Evolutionary conservation across 2,888 invertebrate species (phyloP).

Genomic region (Chloroclystis v-ata): DNA sequence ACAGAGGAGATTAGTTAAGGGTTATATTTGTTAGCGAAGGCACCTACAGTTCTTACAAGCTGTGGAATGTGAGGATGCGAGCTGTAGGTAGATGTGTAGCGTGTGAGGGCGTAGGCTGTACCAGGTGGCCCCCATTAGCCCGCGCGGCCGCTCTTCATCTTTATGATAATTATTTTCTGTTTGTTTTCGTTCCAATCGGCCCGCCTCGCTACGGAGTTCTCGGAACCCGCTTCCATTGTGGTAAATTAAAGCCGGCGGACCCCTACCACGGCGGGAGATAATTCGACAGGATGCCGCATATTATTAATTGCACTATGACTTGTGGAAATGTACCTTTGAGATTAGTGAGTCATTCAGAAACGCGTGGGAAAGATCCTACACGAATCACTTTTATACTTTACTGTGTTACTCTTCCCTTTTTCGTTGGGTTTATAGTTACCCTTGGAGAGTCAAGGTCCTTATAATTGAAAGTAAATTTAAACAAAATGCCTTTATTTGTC

Average conservation of each 20-base stretch:
- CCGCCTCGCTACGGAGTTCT: conserved; percentile 72
- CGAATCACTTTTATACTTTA: conserved; percentile 50
- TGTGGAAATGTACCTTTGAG: conserved; percentile 75
- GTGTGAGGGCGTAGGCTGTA: conserved; percentile 47
- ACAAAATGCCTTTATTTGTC: too few species aligned
- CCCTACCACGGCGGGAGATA: conserved; percentile 77
- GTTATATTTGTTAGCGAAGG: too few species aligned
- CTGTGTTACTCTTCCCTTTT: conserved; percentile 28
- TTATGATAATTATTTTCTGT: conserved; percentile 79
- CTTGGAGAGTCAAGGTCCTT: too few species aligned
- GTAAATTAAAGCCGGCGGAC: conserved; percentile 78
- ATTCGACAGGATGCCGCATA: conserved; percentile 79
- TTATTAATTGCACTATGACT: conserved; percentile 79
- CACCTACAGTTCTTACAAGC: conserved; percentile 28
- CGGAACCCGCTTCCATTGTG: conserved; percentile 77
- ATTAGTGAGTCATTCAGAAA: conserved; percentile 75
- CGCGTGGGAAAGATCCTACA: conserved; percentile 67
- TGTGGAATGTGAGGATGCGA: conserved; percentile 13
- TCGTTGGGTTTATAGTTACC: not conserved
- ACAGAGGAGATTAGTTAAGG: conserved; percentile 30
- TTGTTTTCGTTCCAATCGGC: conserved; percentile 77
- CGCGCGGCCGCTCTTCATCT: conserved; percentile 77
- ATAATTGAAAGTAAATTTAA: too few species aligned
- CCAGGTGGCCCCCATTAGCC: conserved; percentile 75
- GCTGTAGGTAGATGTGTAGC: conserved; percentile 21